These are phyloP conservation scores for Cryptotis parvus DNA, from an alignment of 2,113 vertebrate species.

Conservation along the genomic window DNA sequence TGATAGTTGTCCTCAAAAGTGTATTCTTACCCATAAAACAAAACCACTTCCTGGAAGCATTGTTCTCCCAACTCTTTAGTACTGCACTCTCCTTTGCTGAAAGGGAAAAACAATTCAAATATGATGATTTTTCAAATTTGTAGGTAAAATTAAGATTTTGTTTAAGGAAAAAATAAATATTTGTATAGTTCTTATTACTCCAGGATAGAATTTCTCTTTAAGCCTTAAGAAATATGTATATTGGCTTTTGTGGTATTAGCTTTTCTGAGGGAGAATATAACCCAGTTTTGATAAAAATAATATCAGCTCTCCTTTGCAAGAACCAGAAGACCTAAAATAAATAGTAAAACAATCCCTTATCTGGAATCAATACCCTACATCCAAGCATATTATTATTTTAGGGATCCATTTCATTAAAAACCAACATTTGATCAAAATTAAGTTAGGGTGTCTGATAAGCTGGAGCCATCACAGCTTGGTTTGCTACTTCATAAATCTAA, in stretches of 20 bases:
- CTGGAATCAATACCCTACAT: slow-evolving; percentile 52
- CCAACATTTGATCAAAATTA: slow-evolving; percentile 68
- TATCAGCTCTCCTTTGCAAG: slow-evolving; percentile 64
- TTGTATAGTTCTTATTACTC: background rate
- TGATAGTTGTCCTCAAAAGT: background rate
- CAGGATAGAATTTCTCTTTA: background rate
- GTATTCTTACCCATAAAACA: background rate
- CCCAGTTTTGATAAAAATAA: background rate
- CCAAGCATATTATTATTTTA: slow-evolving; percentile 75
- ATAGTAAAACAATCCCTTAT: slow-evolving; percentile 35
- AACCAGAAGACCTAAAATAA: slow-evolving; percentile 13
- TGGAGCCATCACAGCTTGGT: slow-evolving; percentile 42
- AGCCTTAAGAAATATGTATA: background rate
- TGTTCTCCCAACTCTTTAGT: background rate
- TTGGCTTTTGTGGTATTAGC: background rate
- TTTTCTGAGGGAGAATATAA: background rate
- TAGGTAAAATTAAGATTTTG: slow-evolving; percentile 15
- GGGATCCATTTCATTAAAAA: slow-evolving; percentile 59
- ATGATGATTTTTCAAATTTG: background rate
- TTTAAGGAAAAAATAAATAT: slow-evolving; percentile 1
- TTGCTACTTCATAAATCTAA: slow-evolving; percentile 35
- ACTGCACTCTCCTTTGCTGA: background rate
- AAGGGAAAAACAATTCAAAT: slow-evolving; percentile 10
- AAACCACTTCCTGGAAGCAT: background rate
- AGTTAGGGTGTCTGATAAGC: slow-evolving; percentile 59